Evolutionary conservation across 2,113 vertebrate species (phyloP), one percentile per base, ranked within the genome.

Genomic region (Rhinopomastus cyanomelas): DNA sequence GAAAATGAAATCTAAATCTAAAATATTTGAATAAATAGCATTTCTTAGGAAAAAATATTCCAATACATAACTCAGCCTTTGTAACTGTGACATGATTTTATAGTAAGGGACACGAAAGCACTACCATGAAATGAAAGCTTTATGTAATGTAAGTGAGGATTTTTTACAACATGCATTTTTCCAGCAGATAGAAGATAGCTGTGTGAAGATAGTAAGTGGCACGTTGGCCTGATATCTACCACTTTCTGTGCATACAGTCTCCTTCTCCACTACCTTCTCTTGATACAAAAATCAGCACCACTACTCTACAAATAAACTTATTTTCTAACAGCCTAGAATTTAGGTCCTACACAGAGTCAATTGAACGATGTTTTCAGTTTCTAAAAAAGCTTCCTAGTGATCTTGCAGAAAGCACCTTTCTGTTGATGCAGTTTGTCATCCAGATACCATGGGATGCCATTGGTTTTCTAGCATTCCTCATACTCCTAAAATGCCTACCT

Each of bases 251-350:
- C n/a, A 32, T 0, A 0, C 1, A 0, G 15, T 23, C 23, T 52
- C 56, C 8, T 52, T 51, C 8, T 25, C 30, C 25, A 55, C 5
- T 32, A 26, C 17, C 23, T 55, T 46, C 26, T 36, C 53, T 39
- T 1, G 0, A 22, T n/a, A n/a, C 25, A 46, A 51, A 81, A 52
- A 27, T 12, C 0, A 0, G 21, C 18, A 7, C 2, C 0, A 30
- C 15, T 25, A 36, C 9, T 42, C 77, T 26, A 17, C 29, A 68
- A 25, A 56, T 22, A 83, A 90, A 27, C 3, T 48, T 42, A 7
- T 3, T 56, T 51, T 56, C 64, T 80, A 42, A 39, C 22, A 29
- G 23, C 10, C 32, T 37, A 81, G 16, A 55, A 51, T 2, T 0
- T 4, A 42, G 29, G 22, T 65, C 27, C 51, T 44, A 37, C 27